Percentiles rank a stretch among this genome's conserved stretches.
phyloP scores from a whole-genome alignment of 2,888 invertebrate genomes.

The Altica lythri region DNA sequence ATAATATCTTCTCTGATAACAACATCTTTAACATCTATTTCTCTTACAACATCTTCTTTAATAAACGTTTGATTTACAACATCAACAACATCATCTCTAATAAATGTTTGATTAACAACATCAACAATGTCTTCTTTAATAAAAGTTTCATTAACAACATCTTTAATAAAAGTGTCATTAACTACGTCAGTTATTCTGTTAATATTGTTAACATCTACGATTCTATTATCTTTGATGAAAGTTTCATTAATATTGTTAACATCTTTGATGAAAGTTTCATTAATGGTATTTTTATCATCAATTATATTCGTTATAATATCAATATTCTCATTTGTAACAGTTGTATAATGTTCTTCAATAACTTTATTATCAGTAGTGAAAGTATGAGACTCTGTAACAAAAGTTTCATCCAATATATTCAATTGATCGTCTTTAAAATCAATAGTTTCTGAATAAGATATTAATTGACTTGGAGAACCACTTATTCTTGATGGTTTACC shows the following conservation, averaged over 20 bases:
- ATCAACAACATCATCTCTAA: not conserved
- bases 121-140: slow-evolving; percentile 9
- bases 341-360: slow-evolving; percentile 46
- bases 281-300: slow-evolving; percentile 30
- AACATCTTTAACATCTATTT: not conserved
- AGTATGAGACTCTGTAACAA: slow-evolving; percentile 45
- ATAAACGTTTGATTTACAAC: too few relatives aligned
- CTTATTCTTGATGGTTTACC: slow-evolving; percentile 13
- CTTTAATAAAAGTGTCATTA: slow-evolving; percentile 37
- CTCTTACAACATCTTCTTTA: not conserved
- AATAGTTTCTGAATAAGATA: not conserved
- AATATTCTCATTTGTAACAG: slow-evolving; percentile 11
- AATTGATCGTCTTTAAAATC: slow-evolving; percentile 39
- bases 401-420: slow-evolving; percentile 45
- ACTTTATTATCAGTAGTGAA: slow-evolving; percentile 43
- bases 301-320: slow-evolving; percentile 21
- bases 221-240: too few relatives aligned
- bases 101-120: not conserved
- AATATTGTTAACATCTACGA: too few relatives aligned
- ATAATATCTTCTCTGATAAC: slow-evolving; percentile 30
- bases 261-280: slow-evolving; percentile 25
- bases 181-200: slow-evolving; percentile 30
- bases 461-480: not conserved
- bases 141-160: slow-evolving; percentile 29
- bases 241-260: slow-evolving; percentile 11